These are phyloP conservation scores for Spinus olivaceus DNA, from an alignment of 2,797 vertebrate genomes.

Conservation along the genomic window DNA sequence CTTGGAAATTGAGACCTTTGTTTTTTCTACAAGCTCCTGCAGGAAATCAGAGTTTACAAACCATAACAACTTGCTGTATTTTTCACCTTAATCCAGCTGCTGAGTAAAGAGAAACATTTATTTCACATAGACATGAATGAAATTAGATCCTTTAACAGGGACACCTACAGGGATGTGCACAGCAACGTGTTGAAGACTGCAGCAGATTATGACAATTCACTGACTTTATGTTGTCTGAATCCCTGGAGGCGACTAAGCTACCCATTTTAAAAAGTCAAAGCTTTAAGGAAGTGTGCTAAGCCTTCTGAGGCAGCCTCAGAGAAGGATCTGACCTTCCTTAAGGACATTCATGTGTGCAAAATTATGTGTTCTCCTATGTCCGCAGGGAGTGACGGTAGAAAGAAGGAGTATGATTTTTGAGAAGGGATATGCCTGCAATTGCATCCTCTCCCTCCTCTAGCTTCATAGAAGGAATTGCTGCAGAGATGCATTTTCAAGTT, in stretches of 20 bases:
- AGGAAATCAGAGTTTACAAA: background rate
- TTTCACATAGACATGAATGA: background rate
- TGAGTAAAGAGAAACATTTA: background rate
- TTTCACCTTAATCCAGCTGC: background rate
- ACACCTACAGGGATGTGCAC: background rate
- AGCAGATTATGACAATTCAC: background rate
- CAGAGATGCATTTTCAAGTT: background rate
- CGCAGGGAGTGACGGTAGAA: rapidly evolving
- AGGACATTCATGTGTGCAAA: background rate
- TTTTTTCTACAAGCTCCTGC: background rate
- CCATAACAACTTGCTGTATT: background rate
- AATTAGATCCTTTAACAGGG: background rate
- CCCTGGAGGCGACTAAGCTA: background rate
- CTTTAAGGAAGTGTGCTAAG: background rate
- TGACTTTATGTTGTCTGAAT: background rate
- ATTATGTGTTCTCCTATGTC: background rate
- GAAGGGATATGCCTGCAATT: background rate
- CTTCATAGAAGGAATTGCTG: background rate
- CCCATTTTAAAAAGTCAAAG: background rate
- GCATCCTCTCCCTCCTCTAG: background rate
- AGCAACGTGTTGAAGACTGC: background rate
- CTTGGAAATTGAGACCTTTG: background rate
- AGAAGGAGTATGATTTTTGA: background rate
- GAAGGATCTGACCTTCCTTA: background rate
- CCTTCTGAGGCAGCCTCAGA: background rate